Evolutionary conservation across 30 jellyfish, hydroid and myxozoan species (phyloP).

Genomic region (Cassiopea xamachana): DNA sequence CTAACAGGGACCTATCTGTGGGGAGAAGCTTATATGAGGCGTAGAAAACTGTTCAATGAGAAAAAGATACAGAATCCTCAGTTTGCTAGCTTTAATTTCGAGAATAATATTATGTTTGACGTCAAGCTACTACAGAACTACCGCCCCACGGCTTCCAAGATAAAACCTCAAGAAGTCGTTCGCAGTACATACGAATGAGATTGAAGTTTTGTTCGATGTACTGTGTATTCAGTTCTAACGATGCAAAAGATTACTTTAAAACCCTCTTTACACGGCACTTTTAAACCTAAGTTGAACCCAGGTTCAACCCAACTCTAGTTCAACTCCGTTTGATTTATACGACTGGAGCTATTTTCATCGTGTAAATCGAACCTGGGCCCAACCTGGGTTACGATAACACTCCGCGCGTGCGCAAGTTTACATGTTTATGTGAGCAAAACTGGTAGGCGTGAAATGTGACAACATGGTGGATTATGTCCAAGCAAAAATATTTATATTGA

Average conservation of each 20-base stretch:
- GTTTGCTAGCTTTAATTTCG: too few relatives aligned
- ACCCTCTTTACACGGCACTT: conserved; percentile 13
- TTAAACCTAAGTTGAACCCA: conserved; percentile 23
- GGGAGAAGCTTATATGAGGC: too few relatives aligned
- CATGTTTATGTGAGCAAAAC: not conserved
- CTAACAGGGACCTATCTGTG: too few relatives aligned
- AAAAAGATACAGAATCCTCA: too few relatives aligned
- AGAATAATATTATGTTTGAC: too few relatives aligned
- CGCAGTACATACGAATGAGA: too few relatives aligned
- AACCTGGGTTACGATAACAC: conserved; percentile 41
- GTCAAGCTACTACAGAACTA: too few relatives aligned
- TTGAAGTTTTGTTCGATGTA: too few relatives aligned
- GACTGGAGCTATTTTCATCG: not conserved
- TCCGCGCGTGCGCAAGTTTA: conserved; percentile 27
- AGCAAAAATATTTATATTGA: not conserved
- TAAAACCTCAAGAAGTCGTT: too few relatives aligned
- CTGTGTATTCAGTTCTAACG: too few relatives aligned
- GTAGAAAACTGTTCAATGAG: too few relatives aligned
- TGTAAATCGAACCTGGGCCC: conserved; percentile 34
- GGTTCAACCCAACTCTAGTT: conserved; percentile 19
- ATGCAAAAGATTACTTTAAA: not conserved
- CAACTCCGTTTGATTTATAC: not conserved
- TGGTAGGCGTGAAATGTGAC: not conserved
- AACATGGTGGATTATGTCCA: conserved; percentile 17
- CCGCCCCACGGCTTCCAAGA: too few relatives aligned